Conservation (phyloP, 2,888 invertebrate species). For the Hydropsyche betteni region DNA sequence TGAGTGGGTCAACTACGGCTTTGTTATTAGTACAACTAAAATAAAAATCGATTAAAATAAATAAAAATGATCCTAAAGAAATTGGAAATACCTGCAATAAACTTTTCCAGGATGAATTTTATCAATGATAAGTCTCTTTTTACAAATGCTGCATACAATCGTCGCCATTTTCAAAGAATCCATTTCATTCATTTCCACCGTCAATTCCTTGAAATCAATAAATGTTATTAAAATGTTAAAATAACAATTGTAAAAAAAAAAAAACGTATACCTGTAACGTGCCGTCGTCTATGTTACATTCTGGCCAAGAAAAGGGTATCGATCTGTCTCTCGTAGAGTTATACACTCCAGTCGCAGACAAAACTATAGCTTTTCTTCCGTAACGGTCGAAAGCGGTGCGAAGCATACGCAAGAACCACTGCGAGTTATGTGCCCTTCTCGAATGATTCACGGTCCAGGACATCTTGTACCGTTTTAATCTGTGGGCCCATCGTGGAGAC, state of each 20-base stretch:
- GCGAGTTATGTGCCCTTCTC: conserved; percentile 2
- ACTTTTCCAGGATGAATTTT: conserved; percentile 58
- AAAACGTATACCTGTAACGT: conserved; percentile 57
- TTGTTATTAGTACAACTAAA: conserved; percentile 47
- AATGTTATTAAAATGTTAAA: neutral
- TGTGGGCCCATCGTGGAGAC: conserved; percentile 16
- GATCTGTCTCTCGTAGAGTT: conserved; percentile 55
- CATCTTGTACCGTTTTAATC: conserved; percentile 18
- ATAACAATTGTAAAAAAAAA: neutral
- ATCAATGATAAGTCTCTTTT: conserved; percentile 59
- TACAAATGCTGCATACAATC: conserved; percentile 59
- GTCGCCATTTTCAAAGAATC: conserved; percentile 58
- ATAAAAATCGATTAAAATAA: conserved; percentile 6
- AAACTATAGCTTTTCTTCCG: conserved; percentile 56
- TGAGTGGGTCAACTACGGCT: conserved; percentile 55
- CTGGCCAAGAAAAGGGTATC: conserved; percentile 55
- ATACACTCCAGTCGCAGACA: conserved; percentile 62
- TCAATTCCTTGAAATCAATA: conserved; percentile 55
- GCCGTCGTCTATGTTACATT: conserved; percentile 58
- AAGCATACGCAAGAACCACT: conserved; percentile 28
- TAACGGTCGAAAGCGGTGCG: conserved; percentile 55
- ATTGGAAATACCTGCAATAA: conserved; percentile 59
- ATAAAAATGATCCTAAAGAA: neutral
- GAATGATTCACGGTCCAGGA: conserved; percentile 7
- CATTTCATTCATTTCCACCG: conserved; percentile 58